Conservation (phyloP, 2,797 vertebrate species). For the Lacerta agilis region DNA sequence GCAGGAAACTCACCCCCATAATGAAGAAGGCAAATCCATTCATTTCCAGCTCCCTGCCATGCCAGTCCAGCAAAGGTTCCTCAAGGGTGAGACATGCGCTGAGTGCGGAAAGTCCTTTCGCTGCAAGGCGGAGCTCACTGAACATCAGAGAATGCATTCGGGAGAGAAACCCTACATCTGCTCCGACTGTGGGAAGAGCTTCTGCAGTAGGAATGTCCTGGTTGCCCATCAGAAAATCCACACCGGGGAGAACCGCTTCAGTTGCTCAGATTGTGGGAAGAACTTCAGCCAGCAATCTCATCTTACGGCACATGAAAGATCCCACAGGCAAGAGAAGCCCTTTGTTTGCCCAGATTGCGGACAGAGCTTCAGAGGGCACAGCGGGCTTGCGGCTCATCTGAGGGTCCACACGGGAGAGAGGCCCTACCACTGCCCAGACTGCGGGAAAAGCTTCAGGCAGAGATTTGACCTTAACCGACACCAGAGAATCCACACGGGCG, state of each 20-base stretch:
- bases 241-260: constrained; percentile 80
- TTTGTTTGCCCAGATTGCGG: constrained; percentile 77
- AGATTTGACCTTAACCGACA: constrained; percentile 68
- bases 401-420: constrained; percentile 78
- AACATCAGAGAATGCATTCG: constrained; percentile 72
- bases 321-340: constrained; percentile 79
- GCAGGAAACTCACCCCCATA: background rate
- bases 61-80: constrained; percentile 66
- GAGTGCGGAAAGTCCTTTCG: constrained; percentile 75
- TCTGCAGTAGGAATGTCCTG: constrained; percentile 68
- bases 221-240: constrained; percentile 74
- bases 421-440: constrained; percentile 76
- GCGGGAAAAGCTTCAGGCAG: constrained; percentile 67
- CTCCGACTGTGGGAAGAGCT: constrained; percentile 74
- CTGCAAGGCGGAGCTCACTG: constrained; percentile 68
- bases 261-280: constrained; percentile 84
- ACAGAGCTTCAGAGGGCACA: constrained; percentile 76
- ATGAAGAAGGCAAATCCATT: background rate
- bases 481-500: constrained; percentile 69
- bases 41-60: constrained; percentile 6
- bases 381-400: constrained; percentile 79
- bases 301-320: constrained; percentile 84
- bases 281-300: constrained; percentile 85
- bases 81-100: constrained; percentile 74
- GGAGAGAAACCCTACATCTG: constrained; percentile 72